phyloP scores from a whole-genome alignment of 2,113 vertebrate species.

The Pelecanus crispus region DNA sequence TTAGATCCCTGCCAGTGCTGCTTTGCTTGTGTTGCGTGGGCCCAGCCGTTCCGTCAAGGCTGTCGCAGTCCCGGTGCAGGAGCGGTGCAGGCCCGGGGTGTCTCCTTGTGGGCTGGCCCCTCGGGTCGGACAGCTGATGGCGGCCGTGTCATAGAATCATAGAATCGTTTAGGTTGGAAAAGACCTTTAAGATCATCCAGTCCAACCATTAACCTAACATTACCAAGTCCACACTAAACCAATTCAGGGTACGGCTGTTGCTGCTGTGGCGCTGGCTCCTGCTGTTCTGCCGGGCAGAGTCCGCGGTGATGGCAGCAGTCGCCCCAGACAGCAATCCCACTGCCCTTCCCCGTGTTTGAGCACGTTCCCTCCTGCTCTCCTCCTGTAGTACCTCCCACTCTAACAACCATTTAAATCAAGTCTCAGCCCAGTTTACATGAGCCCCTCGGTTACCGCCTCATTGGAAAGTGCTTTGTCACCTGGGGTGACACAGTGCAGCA shows the following conservation, averaged over 20 bases:
- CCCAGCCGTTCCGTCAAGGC: too few species aligned
- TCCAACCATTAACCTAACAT: too few species aligned
- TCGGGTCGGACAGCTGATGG: too few species aligned
- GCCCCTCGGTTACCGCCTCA: not conserved
- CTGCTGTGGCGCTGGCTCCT: not conserved
- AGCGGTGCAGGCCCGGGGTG: rapidly evolving
- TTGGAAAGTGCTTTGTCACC: not conserved
- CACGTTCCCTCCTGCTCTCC: not conserved
- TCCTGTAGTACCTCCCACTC: not conserved
- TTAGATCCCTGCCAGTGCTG: too few species aligned
- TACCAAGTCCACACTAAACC: too few species aligned
- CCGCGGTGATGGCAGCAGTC: rapidly evolving
- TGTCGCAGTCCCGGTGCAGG: rapidly evolving
- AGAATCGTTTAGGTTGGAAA: too few species aligned
- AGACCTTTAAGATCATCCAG: too few species aligned
- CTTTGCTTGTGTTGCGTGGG: not conserved
- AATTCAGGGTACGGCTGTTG: too few species aligned
- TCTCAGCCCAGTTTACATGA: too few species aligned
- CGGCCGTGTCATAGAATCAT: too few species aligned
- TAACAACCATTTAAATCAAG: rapidly evolving
- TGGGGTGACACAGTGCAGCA: rapidly evolving
- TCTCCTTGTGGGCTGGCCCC: rapidly evolving
- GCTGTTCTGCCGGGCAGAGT: too few species aligned
- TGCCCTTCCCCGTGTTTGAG: not conserved
- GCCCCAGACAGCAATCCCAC: rapidly evolving